Evolutionary conservation across 1,140 invertebrate species (phyloP), one percentile per base, ranked within the genome.

Genomic region (Heliconius hewitsoni): DNA sequence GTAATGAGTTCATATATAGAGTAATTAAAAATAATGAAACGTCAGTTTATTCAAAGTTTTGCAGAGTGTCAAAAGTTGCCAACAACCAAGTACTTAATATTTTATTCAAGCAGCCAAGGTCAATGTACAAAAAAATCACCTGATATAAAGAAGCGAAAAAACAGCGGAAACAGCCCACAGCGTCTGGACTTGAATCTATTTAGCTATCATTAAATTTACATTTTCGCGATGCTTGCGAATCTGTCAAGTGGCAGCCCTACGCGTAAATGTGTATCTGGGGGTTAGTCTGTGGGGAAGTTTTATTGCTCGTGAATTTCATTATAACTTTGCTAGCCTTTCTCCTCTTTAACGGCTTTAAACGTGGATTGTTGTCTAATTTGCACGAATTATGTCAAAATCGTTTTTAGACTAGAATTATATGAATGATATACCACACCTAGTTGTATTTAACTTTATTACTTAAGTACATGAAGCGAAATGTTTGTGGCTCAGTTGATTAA

Each of bases 271-370:
- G 91, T 91, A 91, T 91, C 86, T 88, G 84, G 91, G 87, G 90
- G 88, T 90, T 91, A 91, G 88, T 89, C 87, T 86, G 90, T 89
- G 90, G 90, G 88, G 88, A 93, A 94, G 91, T 94, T 94, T 94
- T 94, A 94, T 94, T 92, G 91, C 90, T 94, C 86, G 89, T 90
- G 92, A 94, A 94, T 94, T 94, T 92, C 91, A 94, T 94, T 94
- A 94, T 94, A 94, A 94, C 88, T 94, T 94, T 87, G 86, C 84
- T 78, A 77, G 82, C 85, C 88, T 84, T 87, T 88, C 86, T 83
- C 84, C 84, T 89, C 80, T 87, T 85, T 89, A 91, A 88, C 88
- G 91, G 89, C 88, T 90, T 91, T 91, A 88, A 90, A 91, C 83
- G 86, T 86, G 90, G 86, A 91, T 94, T 94, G 91, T 94, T 89